A percentile compares a stretch with the other conserved stretches of the same genome.
Evolutionary conservation across 2,113 vertebrate species (phyloP).

Genomic region (Hystrix brachyura): DNA sequence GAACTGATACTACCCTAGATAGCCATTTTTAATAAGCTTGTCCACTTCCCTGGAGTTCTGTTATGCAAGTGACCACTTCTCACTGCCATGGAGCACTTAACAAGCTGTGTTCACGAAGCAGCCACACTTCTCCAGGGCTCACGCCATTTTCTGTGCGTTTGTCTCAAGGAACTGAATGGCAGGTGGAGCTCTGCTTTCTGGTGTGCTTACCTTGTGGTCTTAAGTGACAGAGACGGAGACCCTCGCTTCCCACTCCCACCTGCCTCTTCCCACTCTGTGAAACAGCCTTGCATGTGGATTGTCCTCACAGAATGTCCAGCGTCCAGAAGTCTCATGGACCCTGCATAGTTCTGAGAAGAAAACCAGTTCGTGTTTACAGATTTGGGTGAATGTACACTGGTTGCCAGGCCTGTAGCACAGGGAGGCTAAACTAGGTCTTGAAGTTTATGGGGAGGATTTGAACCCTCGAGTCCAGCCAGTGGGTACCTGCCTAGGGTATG

Average conservation of each 20-base stretch:
- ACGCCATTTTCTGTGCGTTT: background rate
- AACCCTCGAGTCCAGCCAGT: background rate
- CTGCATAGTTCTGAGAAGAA: background rate
- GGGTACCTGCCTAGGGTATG: background rate
- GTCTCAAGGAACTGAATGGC: background rate
- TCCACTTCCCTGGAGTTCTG: background rate
- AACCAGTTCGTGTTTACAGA: background rate
- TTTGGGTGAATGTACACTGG: background rate
- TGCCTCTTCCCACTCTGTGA: background rate
- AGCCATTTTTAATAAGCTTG: background rate
- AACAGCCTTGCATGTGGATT: background rate
- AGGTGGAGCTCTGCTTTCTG: background rate
- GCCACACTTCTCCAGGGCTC: accelerated
- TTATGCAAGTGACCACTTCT: background rate
- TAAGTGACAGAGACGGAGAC: background rate
- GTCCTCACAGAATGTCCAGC: background rate
- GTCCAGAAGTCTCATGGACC: background rate
- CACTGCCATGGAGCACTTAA: too few species aligned
- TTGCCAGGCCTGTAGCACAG: background rate
- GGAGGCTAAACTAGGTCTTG: background rate
- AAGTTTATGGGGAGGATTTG: background rate
- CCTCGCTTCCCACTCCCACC: background rate
- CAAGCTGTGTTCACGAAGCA: background rate
- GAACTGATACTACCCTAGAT: background rate
- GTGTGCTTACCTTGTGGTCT: accelerated